Evolutionary conservation across 2,888 invertebrate genomes (phyloP), one percentile per base, ranked within the genome.

Genomic region (Lycia hirtaria): DNA sequence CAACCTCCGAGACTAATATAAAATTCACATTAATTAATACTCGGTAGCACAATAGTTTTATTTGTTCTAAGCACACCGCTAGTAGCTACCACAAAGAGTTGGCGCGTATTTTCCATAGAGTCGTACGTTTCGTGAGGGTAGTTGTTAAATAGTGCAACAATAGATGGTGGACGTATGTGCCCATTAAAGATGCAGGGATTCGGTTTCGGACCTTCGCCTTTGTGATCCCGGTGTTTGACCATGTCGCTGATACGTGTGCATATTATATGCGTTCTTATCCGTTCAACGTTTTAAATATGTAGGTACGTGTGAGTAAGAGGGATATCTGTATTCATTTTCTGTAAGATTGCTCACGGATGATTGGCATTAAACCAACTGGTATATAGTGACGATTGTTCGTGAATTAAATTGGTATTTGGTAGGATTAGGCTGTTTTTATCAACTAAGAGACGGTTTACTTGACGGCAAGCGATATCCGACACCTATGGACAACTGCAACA

Each of bases 101-200:
- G 64, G 75, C 74, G 68, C 78, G 84, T 86, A 85, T 85, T 86
- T 87, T 87, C 84, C 75, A 85, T 85, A 83, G 81, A 83, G 80
- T 83, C 81, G 80, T 75, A 78, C 73, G 67, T 83, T 84, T 88
- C 87, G 79, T 53, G 74, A 71, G 68, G 79, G 80, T 78, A 81
- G 83, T 83, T 77, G 85, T 86, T 85, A 88, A 89, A 87, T 88
- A 88, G 85, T 88, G 85, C 80, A 81, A 91, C 91, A 91, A 90
- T 89, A 85, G 85, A 83, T 78, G 83, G 83, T 84, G 85, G 76
- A 78, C 74, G 78, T 67, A 57, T 55, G 57, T 68, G 63, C 78
- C 78, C 85, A 88, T 90, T 87, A 91, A 88, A 80, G 81, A 87
- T 91, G 84, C 81, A 91, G 71, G 64, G 51, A 63, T 78, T 80